Percentiles rank a stretch among this genome's conserved stretches.
phyloP scores from a whole-genome alignment of 2,113 vertebrate genomes.

The Chrysemys picta region DNA sequence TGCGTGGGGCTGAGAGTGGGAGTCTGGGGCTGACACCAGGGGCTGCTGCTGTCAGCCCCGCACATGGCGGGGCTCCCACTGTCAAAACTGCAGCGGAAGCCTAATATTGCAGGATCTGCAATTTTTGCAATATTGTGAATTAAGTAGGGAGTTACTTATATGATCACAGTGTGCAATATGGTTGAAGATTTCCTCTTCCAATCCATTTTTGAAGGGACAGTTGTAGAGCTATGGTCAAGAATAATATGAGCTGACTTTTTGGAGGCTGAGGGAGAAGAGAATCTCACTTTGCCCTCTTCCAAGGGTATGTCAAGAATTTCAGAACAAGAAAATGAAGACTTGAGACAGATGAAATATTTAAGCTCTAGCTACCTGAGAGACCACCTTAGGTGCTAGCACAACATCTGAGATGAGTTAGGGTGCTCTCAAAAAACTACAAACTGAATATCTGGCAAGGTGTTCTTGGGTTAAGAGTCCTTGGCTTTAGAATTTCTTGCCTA shows the following conservation, averaged over 20 bases:
- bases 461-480: background rate
- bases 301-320: background rate
- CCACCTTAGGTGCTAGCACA: background rate
- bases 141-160: background rate
- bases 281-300: background rate
- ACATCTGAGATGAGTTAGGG: background rate
- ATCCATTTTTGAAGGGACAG: background rate
- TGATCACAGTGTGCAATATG: background rate
- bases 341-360: background rate
- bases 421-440: background rate
- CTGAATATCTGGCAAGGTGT: background rate
- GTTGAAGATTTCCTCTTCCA: background rate
- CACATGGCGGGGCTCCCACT: no score
- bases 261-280: background rate
- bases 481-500: background rate
- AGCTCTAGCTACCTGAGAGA: background rate
- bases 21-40: no score
- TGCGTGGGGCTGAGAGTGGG: no score
- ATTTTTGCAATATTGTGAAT: background rate
- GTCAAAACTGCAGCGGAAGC: no score
- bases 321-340: background rate
- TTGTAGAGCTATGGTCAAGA: background rate
- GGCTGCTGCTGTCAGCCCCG: no score
- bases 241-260: rapidly evolving
- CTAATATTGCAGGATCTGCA: rapidly evolving